phyloP scores from a whole-genome alignment of 1,140 invertebrate genomes.

The Drosophila orena region DNA sequence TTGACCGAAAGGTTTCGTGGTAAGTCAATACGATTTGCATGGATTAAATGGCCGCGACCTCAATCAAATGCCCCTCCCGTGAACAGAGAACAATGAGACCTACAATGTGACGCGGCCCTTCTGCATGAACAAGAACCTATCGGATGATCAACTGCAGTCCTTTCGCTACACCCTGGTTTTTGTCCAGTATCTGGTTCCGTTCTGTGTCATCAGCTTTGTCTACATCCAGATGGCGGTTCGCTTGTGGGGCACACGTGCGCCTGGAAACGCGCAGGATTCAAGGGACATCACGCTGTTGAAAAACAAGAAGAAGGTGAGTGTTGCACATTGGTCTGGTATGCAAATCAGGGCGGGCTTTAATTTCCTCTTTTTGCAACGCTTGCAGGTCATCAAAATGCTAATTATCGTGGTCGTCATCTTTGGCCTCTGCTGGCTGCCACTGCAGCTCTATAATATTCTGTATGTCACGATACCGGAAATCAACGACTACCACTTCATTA shows the following conservation, averaged over 20 bases:
- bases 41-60: not conserved
- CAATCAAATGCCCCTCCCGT: not conserved
- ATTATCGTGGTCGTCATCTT: slow-evolving; percentile 92
- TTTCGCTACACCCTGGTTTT: slow-evolving; percentile 87
- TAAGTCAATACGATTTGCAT: slow-evolving; percentile 43
- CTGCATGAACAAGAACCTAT: slow-evolving; percentile 87
- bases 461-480: slow-evolving; percentile 89
- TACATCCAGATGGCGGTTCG: slow-evolving; percentile 91
- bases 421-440: slow-evolving; percentile 92
- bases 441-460: slow-evolving; percentile 91
- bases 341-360: not conserved
- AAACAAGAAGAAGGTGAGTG: slow-evolving; percentile 91
- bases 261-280: slow-evolving; percentile 90
- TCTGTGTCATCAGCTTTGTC: slow-evolving; percentile 91
- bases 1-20: slow-evolving; percentile 75
- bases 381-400: slow-evolving; percentile 94
- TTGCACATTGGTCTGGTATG: slow-evolving; percentile 66
- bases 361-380: slow-evolving; percentile 35
- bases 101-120: slow-evolving; percentile 86
- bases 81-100: slow-evolving; percentile 65
- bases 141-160: slow-evolving; percentile 86
- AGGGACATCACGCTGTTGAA: slow-evolving; percentile 90
- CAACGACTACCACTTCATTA: slow-evolving; percentile 91
- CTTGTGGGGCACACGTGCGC: slow-evolving; percentile 90
- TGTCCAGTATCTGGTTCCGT: slow-evolving; percentile 90